These are phyloP conservation scores for Ammodytes marinus DNA, from an alignment of 2,113 vertebrate genomes.

Conservation along the genomic window DNA sequence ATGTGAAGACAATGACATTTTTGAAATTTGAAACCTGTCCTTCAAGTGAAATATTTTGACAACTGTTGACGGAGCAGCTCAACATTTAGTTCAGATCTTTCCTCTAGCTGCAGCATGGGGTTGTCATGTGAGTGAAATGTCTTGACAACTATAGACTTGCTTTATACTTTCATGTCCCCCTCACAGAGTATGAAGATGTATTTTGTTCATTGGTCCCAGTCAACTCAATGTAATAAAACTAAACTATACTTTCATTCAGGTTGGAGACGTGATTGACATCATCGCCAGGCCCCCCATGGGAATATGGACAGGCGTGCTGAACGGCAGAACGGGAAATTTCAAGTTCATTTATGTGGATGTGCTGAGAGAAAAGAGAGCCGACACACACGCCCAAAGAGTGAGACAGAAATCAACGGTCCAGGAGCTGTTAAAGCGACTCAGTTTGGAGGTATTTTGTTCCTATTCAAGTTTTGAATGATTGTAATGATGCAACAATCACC, in stretches of 20 bases:
- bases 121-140: neutral
- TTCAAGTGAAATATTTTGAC: no score
- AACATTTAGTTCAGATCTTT: no score
- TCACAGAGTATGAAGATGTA: neutral
- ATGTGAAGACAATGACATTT: no score
- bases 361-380: constrained; percentile 80
- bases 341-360: constrained; percentile 97
- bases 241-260: constrained; percentile 78
- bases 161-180: no score
- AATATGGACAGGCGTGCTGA: constrained; percentile 94
- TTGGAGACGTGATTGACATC: constrained; percentile 94
- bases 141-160: neutral
- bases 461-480: neutral
- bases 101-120: no score
- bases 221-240: neutral
- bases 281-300: constrained; percentile 94
- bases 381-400: constrained; percentile 63
- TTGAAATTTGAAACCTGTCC: no score
- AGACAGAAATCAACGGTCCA: constrained; percentile 85
- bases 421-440: constrained; percentile 87
- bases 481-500: neutral
- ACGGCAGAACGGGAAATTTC: constrained; percentile 92
- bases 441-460: constrained; percentile 86
- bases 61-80: no score
- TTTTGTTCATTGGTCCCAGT: neutral